A percentile compares a stretch with the other conserved stretches of the same genome.
Conservation (phyloP, 2,888 invertebrate genomes). For the Meteorus colon region DNA sequence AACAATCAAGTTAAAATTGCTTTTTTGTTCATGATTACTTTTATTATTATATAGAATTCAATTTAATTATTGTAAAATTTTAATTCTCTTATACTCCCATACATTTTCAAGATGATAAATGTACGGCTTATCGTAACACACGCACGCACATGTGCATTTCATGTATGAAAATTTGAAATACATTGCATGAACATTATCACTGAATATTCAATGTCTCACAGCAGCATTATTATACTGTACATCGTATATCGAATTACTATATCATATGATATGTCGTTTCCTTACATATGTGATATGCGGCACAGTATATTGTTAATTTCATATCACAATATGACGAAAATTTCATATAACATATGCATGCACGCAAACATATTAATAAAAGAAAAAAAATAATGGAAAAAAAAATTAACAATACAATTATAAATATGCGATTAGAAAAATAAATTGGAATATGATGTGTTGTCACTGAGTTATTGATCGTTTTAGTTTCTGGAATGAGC, state of each 20-base stretch:
- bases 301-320: not conserved
- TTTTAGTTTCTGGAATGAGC: not conserved
- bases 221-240: slow-evolving; percentile 7
- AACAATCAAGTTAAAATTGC: no score
- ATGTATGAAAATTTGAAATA: not conserved
- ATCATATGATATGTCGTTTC: not conserved
- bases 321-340: not conserved
- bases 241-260: slow-evolving; percentile 7
- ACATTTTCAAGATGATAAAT: no score
- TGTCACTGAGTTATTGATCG: not conserved
- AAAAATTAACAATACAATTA: not conserved
- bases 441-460: not conserved
- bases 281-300: no score
- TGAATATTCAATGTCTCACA: slow-evolving; percentile 3
- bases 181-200: slow-evolving; percentile 3
- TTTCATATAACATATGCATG: not conserved
- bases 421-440: not conserved
- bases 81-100: no score
- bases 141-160: no score
- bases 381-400: not conserved
- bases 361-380: not conserved
- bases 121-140: no score
- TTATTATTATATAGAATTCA: no score
- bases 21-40: no score
- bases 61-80: no score